Conservation (phyloP, 2,797 vertebrate species). For the Poeciliopsis turneri region DNA sequence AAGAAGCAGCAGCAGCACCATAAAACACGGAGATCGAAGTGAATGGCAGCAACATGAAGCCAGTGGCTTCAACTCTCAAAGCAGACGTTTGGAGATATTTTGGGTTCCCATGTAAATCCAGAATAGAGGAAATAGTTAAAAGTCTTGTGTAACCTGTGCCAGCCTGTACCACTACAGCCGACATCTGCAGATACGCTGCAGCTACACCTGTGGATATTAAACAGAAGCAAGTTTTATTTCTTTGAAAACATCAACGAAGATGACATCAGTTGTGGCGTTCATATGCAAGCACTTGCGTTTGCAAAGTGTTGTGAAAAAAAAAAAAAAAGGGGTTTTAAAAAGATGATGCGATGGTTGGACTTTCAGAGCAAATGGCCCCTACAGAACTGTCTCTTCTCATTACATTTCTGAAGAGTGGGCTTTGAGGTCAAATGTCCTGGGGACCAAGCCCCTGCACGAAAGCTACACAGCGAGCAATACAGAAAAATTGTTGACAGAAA, state of each 20-base stretch:
- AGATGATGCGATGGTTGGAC: not conserved
- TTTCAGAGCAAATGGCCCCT: not conserved
- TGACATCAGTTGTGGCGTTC: not conserved
- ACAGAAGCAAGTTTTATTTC: not conserved
- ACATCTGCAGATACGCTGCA: not conserved
- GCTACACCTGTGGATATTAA: not conserved
- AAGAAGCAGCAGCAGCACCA: not conserved
- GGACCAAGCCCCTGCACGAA: not conserved
- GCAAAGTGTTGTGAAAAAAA: not conserved
- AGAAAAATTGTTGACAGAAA: not conserved
- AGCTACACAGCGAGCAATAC: slow-evolving; percentile 2
- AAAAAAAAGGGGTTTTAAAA: not conserved
- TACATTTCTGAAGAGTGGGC: not conserved
- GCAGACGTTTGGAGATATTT: not conserved
- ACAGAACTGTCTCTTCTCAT: not conserved
- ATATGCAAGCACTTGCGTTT: not conserved
- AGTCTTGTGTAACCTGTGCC: not conserved
- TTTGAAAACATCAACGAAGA: not conserved
- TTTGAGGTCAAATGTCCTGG: not conserved
- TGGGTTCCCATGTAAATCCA: not conserved
- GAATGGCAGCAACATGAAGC: not conserved
- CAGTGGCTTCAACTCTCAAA: not conserved
- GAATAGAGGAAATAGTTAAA: not conserved
- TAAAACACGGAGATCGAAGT: not conserved
- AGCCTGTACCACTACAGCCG: not conserved